Conservation (phyloP, 2,113 vertebrate species). For the Halichoerus grypus region DNA sequence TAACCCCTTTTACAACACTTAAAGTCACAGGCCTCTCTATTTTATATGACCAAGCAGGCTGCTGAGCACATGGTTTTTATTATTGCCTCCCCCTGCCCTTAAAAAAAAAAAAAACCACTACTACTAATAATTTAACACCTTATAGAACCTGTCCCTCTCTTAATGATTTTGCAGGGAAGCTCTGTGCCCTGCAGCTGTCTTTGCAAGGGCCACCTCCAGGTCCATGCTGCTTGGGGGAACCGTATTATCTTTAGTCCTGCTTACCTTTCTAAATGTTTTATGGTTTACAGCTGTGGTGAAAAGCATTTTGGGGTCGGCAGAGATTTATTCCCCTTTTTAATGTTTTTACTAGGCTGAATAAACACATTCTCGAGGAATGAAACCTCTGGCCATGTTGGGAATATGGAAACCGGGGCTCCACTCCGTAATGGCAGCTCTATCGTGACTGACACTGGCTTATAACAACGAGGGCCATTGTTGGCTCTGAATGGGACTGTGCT, state of each 20-base stretch:
- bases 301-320: slow-evolving; percentile 79
- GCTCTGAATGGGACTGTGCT: slow-evolving; percentile 51
- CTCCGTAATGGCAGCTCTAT: slow-evolving; percentile 8
- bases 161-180: slow-evolving; percentile 77
- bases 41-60: slow-evolving; percentile 71
- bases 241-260: slow-evolving; percentile 75
- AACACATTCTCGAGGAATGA: slow-evolving; percentile 85
- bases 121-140: slow-evolving; percentile 86
- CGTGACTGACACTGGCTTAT: slow-evolving; percentile 79
- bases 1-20: slow-evolving; percentile 86
- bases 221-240: not conserved
- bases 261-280: slow-evolving; percentile 84
- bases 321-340: slow-evolving; percentile 86
- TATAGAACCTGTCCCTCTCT: slow-evolving; percentile 80
- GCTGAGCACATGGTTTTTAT: slow-evolving; percentile 84
- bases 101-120: not conserved
- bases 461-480: slow-evolving; percentile 84
- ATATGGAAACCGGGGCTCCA: slow-evolving; percentile 69
- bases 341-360: slow-evolving; percentile 90
- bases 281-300: slow-evolving; percentile 71
- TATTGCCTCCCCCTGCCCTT: slow-evolving; percentile 61
- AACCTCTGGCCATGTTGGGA: slow-evolving; percentile 74
- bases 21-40: slow-evolving; percentile 75
- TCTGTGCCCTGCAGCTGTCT: slow-evolving; percentile 54
- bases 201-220: slow-evolving; percentile 70